A percentile compares a stretch with the other conserved stretches of the same genome.
phyloP scores from a whole-genome alignment of 23 tunicate genomes.

The Clavelina lepadiformis region DNA sequence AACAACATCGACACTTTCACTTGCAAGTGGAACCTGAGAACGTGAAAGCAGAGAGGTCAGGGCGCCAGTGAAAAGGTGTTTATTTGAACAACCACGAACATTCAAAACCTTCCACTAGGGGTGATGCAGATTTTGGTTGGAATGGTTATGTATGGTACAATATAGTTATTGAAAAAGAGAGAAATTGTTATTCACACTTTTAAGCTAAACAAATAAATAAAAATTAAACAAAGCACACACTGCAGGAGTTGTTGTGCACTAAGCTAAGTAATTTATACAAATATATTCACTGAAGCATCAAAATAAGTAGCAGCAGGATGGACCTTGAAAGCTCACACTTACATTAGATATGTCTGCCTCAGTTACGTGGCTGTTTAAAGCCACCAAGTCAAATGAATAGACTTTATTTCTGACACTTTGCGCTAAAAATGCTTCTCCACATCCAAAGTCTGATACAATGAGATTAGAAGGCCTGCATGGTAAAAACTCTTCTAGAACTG shows the following conservation, averaged over 20 bases:
- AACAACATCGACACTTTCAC: conserved; percentile 62
- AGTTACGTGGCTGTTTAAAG: conserved; percentile 62
- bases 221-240: no score
- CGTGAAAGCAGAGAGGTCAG: not conserved
- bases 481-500: no score
- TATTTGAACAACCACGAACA: no score
- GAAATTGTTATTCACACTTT: not conserved
- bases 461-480: conserved; percentile 49
- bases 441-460: conserved; percentile 83
- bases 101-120: no score
- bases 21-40: conserved; percentile 59
- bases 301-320: no score
- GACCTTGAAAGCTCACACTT: no score
- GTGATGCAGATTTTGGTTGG: no score
- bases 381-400: conserved; percentile 68
- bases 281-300: no score
- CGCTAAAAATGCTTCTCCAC: conserved; percentile 85
- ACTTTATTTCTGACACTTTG: conserved; percentile 63
- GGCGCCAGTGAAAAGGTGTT: not conserved
- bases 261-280: no score
- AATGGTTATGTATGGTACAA: not conserved
- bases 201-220: no score
- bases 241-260: no score
- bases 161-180: not conserved
- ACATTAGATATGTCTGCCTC: conserved; percentile 76